Evolutionary conservation across 2,113 vertebrate genomes (phyloP).

Genomic region (Theristicus caerulescens): DNA sequence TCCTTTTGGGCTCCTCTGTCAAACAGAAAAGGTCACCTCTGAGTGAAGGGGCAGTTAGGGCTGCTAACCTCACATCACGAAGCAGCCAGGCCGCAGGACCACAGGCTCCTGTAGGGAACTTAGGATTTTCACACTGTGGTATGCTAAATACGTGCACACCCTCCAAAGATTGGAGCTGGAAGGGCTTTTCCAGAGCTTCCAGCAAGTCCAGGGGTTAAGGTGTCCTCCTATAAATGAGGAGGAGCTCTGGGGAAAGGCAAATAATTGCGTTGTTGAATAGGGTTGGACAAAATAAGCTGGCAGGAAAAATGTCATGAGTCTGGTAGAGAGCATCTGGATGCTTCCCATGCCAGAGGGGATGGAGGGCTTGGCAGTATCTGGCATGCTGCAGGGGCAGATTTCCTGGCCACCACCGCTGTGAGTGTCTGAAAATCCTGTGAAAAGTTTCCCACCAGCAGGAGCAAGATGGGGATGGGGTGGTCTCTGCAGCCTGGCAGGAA

Average conservation of each 20-base stretch:
- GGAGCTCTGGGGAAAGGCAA: not conserved
- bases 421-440: not conserved
- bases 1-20: not conserved
- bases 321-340: not conserved
- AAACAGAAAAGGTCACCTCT: not conserved
- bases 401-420: not conserved
- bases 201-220: not conserved
- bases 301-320: not conserved
- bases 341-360: not conserved
- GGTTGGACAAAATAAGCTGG: not conserved
- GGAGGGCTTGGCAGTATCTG: not conserved
- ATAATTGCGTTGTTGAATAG: not conserved
- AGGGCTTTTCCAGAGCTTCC: not conserved
- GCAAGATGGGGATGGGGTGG: not conserved
- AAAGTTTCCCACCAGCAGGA: not conserved
- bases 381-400: not conserved
- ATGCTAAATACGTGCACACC: fast-evolving
- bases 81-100: not conserved
- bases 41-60: not conserved
- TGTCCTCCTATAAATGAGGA: not conserved
- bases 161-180: not conserved
- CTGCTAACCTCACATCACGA: not conserved
- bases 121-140: not conserved
- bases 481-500: not conserved
- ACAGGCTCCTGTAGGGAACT: not conserved